Evolutionary conservation across 2,888 invertebrate species (phyloP), one percentile per base, ranked within the genome.

Genomic region (Nomada fabriciana): DNA sequence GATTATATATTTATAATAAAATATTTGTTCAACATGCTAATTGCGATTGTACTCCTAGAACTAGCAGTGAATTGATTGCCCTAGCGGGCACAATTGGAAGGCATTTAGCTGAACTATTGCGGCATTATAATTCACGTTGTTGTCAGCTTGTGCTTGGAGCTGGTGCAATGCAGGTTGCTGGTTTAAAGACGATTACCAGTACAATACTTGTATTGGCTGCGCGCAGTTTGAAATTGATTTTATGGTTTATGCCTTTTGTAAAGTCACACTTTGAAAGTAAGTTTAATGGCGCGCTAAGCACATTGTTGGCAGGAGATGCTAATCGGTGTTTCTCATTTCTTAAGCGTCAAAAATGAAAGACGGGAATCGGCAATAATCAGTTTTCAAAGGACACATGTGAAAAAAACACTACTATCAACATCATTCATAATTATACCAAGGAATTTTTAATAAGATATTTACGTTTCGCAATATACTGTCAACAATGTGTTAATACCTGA

Each of bases 101-200:
- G 82, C 96, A 98, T 92, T 96, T 98, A 89, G 96, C 98, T n/a
- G 99, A 99, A 93, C 94, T 99, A 71, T 94, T 98, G 85, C 96
- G 98, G 91, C 96, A 97, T 88, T 98, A 97, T 91, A 98, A 98
- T 94, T 98, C 98, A 7, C 95, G 97, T 78, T 97, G 97, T 89
- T 99, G 98, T 94, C 99, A 99, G 93, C 95, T 99, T 88, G 98
- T 99, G 73, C 95, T 99, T 74, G 99, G 99, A 60, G 99, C 99
- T 57, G 99, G 99, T 60, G 99, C 99, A 9, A 96, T 99, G 91
- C 97, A 98, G 91, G 97, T 98, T 84, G 98, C 98, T 53, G 99
- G 99, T 7, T 94, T 98, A 72, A 98, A 98, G 94, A 98, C 98
- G 42, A 99, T 99, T 86, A 98, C 99, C 5, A 98, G 98, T 90